These are phyloP conservation scores for Drosophila anceps DNA, from an alignment of 2,888 invertebrate species.

Conservation along the genomic window DNA sequence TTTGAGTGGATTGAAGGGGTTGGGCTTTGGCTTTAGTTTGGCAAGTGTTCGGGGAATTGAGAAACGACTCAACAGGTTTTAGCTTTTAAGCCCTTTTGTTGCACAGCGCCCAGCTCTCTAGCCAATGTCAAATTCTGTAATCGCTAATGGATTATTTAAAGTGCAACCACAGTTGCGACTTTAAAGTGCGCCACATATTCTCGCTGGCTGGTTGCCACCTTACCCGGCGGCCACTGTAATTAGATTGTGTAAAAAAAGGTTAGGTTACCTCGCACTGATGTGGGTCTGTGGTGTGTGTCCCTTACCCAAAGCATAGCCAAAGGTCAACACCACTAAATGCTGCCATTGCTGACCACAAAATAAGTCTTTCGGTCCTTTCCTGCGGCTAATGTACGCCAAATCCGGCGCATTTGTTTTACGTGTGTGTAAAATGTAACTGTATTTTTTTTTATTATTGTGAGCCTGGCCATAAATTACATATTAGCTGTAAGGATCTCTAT, in stretches of 20 bases:
- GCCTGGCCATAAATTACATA: slow-evolving; percentile 76
- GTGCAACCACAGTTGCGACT: slow-evolving; percentile 39
- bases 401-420: slow-evolving; percentile 72
- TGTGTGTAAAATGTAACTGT: slow-evolving; percentile 50
- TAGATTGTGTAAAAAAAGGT: slow-evolving; percentile 70
- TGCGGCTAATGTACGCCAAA: slow-evolving; percentile 70
- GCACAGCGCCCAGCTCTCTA: slow-evolving; percentile 33
- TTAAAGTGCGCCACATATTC: slow-evolving; percentile 51
- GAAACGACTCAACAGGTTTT: slow-evolving; percentile 85
- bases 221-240: slow-evolving; percentile 54
- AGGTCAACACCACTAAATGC: slow-evolving; percentile 41
- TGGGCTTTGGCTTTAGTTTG: slow-evolving; percentile 68
- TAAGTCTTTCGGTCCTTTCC: slow-evolving; percentile 48
- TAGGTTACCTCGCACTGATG: slow-evolving; percentile 35
- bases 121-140: slow-evolving; percentile 55
- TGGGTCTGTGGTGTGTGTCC: slow-evolving; percentile 45
- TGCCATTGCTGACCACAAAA: slow-evolving; percentile 61
- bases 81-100: slow-evolving; percentile 82
- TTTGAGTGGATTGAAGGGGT: slow-evolving; percentile 36
- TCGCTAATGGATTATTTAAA: slow-evolving; percentile 80
- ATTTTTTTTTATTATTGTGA: slow-evolving; percentile 32
- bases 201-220: background rate
- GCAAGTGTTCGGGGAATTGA: slow-evolving; percentile 85
- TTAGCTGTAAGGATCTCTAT: slow-evolving; percentile 78
- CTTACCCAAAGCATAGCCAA: slow-evolving; percentile 4